Evolutionary conservation across 92 coral and sea anemone species (phyloP), one percentile per base, ranked within the genome.

Genomic region (Phenganax subtilis): DNA sequence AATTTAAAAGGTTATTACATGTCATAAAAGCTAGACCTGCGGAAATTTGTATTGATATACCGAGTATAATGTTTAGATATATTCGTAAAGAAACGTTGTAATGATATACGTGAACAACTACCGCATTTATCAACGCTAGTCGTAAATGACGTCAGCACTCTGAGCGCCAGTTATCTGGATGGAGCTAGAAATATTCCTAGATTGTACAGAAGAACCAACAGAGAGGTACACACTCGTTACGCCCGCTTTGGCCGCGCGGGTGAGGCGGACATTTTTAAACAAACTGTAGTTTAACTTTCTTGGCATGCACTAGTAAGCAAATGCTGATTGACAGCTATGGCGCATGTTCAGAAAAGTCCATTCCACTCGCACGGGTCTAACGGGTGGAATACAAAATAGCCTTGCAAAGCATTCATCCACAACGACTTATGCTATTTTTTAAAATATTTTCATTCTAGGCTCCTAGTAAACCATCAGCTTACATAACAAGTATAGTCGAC

Each of bases 161-260:
- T 88, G 63, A 90, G 92, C 52, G 91, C 89, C n/a, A 85, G 84
- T 12, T 86, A 85, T 60, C 92, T 96, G 57, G 99, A 96, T 75
- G 91, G 96, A 51, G 99, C 96, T 12, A 92, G 90, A 85, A 96
- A 96, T 81, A 96, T 96, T 28, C 99, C 99, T 63, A 83, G 99
- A 61, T 87, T 96, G 47, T 96, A 92, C 77, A 89, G 99, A 25
- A 89, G 99, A 80, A 96, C 99, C 7, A 96, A 96, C 86, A 92
- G 89, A 86, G 99, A 93, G 93, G 97, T 93, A 17, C 57, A 5
- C 47, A 37, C 47, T 37, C 47, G 5, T 37, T 37, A 37, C 5
- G 47, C 47, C 5, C 3, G 47, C 5, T 37, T 37, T 37, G 47
- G 47, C 47, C 47, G 5, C 47, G 47, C 47, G 47, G 47, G 47